These are phyloP conservation scores for Agelastica alni DNA, from an alignment of 2,888 invertebrate genomes.

Conservation along the genomic window DNA sequence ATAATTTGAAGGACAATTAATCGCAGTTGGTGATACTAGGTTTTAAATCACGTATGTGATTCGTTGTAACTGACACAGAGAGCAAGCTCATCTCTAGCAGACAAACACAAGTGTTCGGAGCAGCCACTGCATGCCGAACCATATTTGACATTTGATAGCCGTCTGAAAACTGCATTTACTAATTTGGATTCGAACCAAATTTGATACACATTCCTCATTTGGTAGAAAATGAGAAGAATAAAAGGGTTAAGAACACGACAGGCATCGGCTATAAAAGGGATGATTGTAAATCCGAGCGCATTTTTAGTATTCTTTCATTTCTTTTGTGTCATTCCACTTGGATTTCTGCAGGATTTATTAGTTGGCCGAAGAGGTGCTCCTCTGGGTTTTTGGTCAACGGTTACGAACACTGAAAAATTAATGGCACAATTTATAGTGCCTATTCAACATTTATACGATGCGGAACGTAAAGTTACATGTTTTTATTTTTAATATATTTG, in stretches of 20 bases:
- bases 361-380: slow-evolving; percentile 1
- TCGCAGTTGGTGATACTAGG: too few relatives aligned
- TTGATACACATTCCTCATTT: slow-evolving; percentile 55
- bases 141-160: slow-evolving; percentile 56
- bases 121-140: slow-evolving; percentile 52
- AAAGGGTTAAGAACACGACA: slow-evolving; percentile 44
- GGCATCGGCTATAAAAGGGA: slow-evolving; percentile 29
- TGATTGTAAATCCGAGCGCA: slow-evolving; percentile 27
- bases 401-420: neutral
- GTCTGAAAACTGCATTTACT: slow-evolving; percentile 54
- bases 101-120: slow-evolving; percentile 41
- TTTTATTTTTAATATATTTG: too few relatives aligned
- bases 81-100: slow-evolving; percentile 29
- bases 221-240: slow-evolving; percentile 52
- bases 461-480: too few relatives aligned
- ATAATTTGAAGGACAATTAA: too few relatives aligned
- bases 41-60: too few relatives aligned
- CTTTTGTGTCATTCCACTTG: slow-evolving; percentile 18
- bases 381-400: slow-evolving; percentile 3
- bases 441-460: neutral
- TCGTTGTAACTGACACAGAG: neutral
- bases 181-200: slow-evolving; percentile 57
- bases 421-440: neutral
- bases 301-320: slow-evolving; percentile 21
- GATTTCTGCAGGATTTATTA: slow-evolving; percentile 14